Conservation (phyloP, 2,888 invertebrate species). For the Phragmatobia fuliginosa region DNA sequence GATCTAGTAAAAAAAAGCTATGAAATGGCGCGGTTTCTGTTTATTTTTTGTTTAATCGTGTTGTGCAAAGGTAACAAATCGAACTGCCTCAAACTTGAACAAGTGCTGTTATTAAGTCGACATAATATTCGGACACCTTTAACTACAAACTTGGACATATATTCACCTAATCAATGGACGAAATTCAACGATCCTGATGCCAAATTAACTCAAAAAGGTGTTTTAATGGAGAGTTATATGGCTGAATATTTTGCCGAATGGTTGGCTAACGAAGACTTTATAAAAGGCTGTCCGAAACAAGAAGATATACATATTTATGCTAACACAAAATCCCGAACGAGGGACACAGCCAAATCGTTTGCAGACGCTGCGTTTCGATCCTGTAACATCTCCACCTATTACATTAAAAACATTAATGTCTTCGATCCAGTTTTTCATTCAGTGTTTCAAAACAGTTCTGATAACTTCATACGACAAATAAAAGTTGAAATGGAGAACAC, state of each 20-base stretch:
- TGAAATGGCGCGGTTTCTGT: conserved; percentile 32
- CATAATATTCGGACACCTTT: conserved; percentile 73
- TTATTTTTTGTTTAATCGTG: conserved; percentile 20
- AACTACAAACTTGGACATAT: conserved; percentile 52
- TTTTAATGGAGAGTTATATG: conserved; percentile 68
- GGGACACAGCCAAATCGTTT: conserved; percentile 67
- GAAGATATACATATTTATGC: conserved; percentile 65
- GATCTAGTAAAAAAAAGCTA: neutral
- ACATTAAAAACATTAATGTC: conserved; percentile 54
- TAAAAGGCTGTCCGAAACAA: conserved; percentile 60
- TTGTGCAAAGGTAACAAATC: conserved; percentile 30
- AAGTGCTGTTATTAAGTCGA: conserved; percentile 43
- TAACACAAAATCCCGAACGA: conserved; percentile 70
- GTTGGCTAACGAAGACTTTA: conserved; percentile 59
- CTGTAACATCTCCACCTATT: conserved; percentile 57
- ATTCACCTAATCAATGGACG: conserved; percentile 65
- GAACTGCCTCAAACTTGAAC: conserved; percentile 38
- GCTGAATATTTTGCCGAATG: conserved; percentile 69
- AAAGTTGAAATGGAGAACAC: conserved; percentile 61
- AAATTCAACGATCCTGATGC: conserved; percentile 60
- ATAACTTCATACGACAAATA: conserved; percentile 50
- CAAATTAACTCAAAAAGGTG: conserved; percentile 70
- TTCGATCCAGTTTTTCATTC: conserved; percentile 70
- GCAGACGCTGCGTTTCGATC: conserved; percentile 62
- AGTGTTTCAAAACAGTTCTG: conserved; percentile 57